These are phyloP conservation scores for Lepus timidus DNA, from an alignment of 2,113 vertebrate genomes.

Conservation along the genomic window DNA sequence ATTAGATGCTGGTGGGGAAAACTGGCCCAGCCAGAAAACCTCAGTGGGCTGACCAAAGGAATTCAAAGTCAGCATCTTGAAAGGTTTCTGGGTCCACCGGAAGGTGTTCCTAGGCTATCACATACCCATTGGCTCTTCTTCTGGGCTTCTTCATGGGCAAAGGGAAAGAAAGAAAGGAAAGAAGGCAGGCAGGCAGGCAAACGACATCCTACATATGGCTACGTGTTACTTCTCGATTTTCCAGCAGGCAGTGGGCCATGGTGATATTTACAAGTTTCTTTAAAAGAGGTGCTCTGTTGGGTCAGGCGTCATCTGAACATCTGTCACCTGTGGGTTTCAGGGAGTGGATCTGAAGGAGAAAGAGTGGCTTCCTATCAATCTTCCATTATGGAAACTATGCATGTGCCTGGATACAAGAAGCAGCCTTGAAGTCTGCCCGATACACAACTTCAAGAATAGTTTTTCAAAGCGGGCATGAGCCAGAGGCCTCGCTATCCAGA, in stretches of 20 bases:
- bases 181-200: too few species aligned
- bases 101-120: conserved; percentile 21
- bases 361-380: conserved; percentile 6
- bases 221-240: conserved; percentile 40
- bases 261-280: conserved; percentile 58
- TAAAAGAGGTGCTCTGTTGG: conserved; percentile 49
- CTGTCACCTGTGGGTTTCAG: background rate
- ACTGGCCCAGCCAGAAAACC: conserved; percentile 17
- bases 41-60: conserved; percentile 19
- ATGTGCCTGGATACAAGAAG: conserved; percentile 35
- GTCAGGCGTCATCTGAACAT: conserved; percentile 42
- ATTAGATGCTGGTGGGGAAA: conserved; percentile 44
- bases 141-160: background rate
- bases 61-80: conserved; percentile 11
- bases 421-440: conserved; percentile 43
- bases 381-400: conserved; percentile 64
- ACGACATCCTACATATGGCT: background rate
- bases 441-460: conserved; percentile 56
- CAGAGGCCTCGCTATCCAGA: background rate
- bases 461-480: conserved; percentile 51
- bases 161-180: conserved; percentile 45
- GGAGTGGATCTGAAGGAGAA: conserved; percentile 4
- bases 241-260: conserved; percentile 20
- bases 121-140: background rate
- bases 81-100: background rate